Base-by-base conservation (phyloP, 2,888 invertebrate species). In the Mesorhabditis belari region DNA sequence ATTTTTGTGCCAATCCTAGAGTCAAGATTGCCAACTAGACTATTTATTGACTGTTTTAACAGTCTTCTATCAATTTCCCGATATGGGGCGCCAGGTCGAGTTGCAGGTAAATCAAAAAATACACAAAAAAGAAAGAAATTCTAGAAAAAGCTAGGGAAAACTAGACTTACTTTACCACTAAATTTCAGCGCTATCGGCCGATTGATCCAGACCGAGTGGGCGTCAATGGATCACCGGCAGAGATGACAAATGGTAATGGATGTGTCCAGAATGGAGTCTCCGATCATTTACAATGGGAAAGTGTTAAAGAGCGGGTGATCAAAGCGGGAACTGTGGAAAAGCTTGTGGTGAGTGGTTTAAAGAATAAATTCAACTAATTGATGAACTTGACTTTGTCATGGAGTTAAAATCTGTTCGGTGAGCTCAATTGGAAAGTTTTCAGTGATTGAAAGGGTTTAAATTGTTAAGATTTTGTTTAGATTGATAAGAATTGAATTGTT, bases 211-310 rank as follows among this genome's bases (percentile, higher is more conserved):
- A 78, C 66, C 62, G 70, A 49, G 71, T 67, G 25, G 58, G 51
- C 54, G 44, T n/a, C 44, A 35, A 35, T 17, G 35, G 35, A 12
- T n/a, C n/a, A n/a, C 51, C 53, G 54, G 56, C 59, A 49, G 71
- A 74, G 21, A 70, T 75, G 64, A 64, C 71, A 6, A 51, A 57
- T 17, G 65, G 44, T 9, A 17, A n/a, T n/a, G 44, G 44, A 35
- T 9, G 12, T 4, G 19, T 19, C 21, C 17, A 4, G 28, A 58
- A 23, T 51, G 35, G 25, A 52, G 29, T 27, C 61, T 49, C 23
- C 52, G 80, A 78, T 56, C 93, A 95, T 82, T 85, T 98, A 82
- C 95, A 96, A 87, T 98, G 98, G 98, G 94, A 95, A 85, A 94
- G 93, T 49, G 92, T 94, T 69, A 87, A 92, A 69, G 92, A 94